Evolutionary conservation across 2,797 vertebrate species (phyloP).

Genomic region (Apogon talboti): DNA sequence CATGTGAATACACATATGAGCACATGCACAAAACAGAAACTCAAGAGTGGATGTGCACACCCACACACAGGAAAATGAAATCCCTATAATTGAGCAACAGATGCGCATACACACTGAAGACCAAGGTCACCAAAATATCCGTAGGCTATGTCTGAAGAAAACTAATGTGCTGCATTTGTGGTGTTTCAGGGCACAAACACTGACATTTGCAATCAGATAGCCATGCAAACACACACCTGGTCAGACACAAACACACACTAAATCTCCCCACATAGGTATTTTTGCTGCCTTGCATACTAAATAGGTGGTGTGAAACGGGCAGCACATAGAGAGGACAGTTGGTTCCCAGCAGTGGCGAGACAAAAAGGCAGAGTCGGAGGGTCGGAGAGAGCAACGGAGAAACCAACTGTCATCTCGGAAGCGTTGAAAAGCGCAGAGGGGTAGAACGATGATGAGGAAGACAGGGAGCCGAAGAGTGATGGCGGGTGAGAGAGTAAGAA

Average conservation of each 20-base stretch:
- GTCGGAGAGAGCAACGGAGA: constrained; percentile 30
- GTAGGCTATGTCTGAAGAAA: constrained; percentile 57
- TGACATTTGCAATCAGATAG: constrained; percentile 16
- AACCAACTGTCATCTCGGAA: constrained; percentile 52
- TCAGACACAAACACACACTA: constrained; percentile 18
- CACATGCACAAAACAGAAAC: constrained; percentile 16
- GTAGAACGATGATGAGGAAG: constrained; percentile 49
- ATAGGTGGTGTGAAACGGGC: constrained; percentile 36
- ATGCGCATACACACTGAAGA: constrained; percentile 44
- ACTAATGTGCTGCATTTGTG: constrained; percentile 40
- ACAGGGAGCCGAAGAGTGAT: constrained; percentile 11
- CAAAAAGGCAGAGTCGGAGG: constrained; percentile 42
- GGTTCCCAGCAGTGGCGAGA: constrained; percentile 31
- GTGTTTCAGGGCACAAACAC: constrained; percentile 37
- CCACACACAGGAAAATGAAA: constrained; percentile 39
- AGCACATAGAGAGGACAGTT: constrained; percentile 36
- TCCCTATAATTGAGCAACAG: constrained; percentile 53
- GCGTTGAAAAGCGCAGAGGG: constrained; percentile 29
- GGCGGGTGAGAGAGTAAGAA: not conserved
- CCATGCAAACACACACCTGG: not conserved
- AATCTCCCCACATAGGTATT: constrained; percentile 40
- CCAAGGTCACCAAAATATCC: constrained; percentile 72
- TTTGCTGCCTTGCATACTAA: constrained; percentile 47
- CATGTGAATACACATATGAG: constrained; percentile 13
- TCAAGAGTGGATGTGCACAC: constrained; percentile 13